Evolutionary conservation across 64 coral and sea anemone genomes (phyloP).

Genomic region (Trachythela sp.): DNA sequence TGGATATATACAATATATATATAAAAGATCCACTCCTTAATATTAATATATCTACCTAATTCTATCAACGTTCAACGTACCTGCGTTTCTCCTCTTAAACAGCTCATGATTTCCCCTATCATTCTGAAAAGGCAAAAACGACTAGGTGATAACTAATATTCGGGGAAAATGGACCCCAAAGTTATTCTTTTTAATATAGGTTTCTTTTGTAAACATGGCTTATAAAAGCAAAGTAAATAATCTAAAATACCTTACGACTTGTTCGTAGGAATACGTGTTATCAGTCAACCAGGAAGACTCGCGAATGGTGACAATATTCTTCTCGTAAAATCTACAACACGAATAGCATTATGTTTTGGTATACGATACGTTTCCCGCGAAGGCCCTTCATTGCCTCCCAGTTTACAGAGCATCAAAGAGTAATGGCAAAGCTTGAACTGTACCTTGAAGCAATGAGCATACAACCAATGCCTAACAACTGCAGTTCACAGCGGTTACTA

Average conservation of each 20-base stretch:
- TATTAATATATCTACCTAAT: not conserved
- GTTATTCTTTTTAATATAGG: too few species aligned
- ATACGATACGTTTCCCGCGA: too few species aligned
- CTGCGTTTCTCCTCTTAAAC: slow-evolving; percentile 15
- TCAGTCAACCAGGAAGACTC: slow-evolving; percentile 15
- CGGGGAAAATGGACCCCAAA: not conserved
- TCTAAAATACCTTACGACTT: slow-evolving; percentile 6
- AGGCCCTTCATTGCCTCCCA: too few species aligned
- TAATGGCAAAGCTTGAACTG: not conserved
- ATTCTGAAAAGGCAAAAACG: not conserved
- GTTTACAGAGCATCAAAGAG: too few species aligned
- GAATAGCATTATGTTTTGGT: too few species aligned
- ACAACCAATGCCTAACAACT: slow-evolving; percentile 4
- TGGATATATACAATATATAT: too few species aligned
- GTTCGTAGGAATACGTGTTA: slow-evolving; percentile 13
- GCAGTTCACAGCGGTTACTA: not conserved
- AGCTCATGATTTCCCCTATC: slow-evolving; percentile 17
- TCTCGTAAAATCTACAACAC: not conserved
- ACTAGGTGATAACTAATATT: not conserved
- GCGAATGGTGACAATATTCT: slow-evolving; percentile 6
- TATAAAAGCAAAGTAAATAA: too few species aligned
- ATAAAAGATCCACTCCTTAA: not conserved
- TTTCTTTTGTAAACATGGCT: too few species aligned
- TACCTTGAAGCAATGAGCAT: slow-evolving; percentile 16
- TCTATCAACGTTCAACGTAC: not conserved